Base-by-base conservation (phyloP, 2,797 vertebrate species). In the Simalia tracyae region DNA sequence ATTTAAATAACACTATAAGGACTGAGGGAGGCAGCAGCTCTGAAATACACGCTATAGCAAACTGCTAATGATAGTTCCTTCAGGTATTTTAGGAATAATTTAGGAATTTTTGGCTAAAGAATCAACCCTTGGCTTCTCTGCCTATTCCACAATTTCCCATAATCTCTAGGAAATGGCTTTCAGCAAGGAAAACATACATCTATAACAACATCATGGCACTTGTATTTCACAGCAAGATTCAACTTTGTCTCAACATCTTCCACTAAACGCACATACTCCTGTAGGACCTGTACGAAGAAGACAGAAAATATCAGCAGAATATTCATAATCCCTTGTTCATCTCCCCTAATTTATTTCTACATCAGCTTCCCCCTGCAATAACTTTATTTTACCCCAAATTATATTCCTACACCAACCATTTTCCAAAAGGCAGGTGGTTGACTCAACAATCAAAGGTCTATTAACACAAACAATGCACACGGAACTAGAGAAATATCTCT, bases 141-240 rank as follows among this genome's bases (percentile, higher is more conserved):
- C 26, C 63, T 59, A 57, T 19, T 60, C 17, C 15, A 84, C 6
- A 24, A 81, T 46, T 19, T 81, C 9, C 19, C 7, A 22, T 2
- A 11, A 59, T 59, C 2, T 86, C 46, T 85, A 5, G 46, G 60
- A 85, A 11, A 90, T n/a, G 28, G 46, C 28, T 84, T 11, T 54
- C 24, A 85, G 31, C 11, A 31, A 5, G 7, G 26, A 26, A 36
- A 1, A 94, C 98, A 98, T 96, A 99, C 99, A 91, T 99, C 98
- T 95, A 99, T 99, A 96, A 98, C 97, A 66, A 99, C 98, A 95
- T 99, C 98, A n/a, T 99, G 99, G 96, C 99, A 99, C 95, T 99
- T 99, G 95, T 99, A 98, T 95, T 99, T 99, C 91, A 98, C 98
- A 61, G 98, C 99, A 6, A 99, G 97, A 88, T 96, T 97, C 96